A percentile compares a stretch with the other conserved stretches of the same genome.
Evolutionary conservation across 2,113 vertebrate genomes (phyloP).

Genomic region (Sinocyclocheilus grahami): DNA sequence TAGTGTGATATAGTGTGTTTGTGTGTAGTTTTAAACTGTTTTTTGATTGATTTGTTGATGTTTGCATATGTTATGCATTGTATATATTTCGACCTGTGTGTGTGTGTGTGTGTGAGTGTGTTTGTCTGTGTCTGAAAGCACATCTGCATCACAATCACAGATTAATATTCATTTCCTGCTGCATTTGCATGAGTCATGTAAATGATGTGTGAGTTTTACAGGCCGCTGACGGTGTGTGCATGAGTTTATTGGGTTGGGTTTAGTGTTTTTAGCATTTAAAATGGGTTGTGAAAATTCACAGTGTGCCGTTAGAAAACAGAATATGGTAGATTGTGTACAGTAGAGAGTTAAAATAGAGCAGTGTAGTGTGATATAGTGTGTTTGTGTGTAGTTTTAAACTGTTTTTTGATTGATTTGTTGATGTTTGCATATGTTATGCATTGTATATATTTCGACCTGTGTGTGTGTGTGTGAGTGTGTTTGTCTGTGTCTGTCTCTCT

Average conservation of each 20-base stretch:
- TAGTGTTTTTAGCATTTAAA: background rate
- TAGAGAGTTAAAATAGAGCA: background rate
- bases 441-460: background rate
- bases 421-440: too few species aligned
- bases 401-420: background rate
- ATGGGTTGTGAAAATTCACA: background rate
- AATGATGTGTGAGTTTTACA: conserved; percentile 22
- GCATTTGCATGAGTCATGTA: conserved; percentile 45
- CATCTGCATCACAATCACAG: conserved; percentile 66
- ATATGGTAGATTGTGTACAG: background rate
- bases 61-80: too few species aligned
- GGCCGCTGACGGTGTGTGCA: too few species aligned
- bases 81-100: background rate
- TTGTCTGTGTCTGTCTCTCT: background rate
- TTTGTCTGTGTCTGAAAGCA: conserved; percentile 44
- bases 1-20: background rate
- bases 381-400: background rate
- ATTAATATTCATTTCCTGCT: conserved; percentile 65
- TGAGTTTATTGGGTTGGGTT: background rate
- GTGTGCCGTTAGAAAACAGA: background rate
- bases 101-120: background rate
- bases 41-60: background rate
- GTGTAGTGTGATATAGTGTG: background rate
- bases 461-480: background rate
- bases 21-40: background rate